A percentile compares a stretch with the other conserved stretches of the same genome.
phyloP scores from a whole-genome alignment of 2,797 vertebrate genomes.

The Leuciscus waleckii region DNA sequence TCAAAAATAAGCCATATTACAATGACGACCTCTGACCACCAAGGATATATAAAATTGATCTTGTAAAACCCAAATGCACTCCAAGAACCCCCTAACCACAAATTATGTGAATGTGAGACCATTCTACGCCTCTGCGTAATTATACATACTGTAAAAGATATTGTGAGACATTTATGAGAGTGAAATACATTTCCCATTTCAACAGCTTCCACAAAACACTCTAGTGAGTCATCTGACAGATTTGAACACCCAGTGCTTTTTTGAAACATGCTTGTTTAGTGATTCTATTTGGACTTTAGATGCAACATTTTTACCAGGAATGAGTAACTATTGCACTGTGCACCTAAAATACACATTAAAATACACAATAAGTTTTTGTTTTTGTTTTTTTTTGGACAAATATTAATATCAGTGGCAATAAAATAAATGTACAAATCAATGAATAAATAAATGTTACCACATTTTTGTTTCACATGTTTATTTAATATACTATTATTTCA shows the following conservation, averaged over 20 bases:
- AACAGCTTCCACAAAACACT: constrained; percentile 31
- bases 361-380: neutral
- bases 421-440: neutral
- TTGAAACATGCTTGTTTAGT: neutral
- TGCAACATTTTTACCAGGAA: neutral
- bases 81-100: constrained; percentile 1
- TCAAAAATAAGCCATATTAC: constrained; percentile 33
- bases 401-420: neutral
- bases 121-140: constrained; percentile 14
- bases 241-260: constrained; percentile 64
- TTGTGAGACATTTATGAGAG: constrained; percentile 48
- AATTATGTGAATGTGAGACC: constrained; percentile 35
- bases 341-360: neutral
- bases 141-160: constrained; percentile 53
- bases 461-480: neutral
- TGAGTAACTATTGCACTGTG: neutral
- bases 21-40: neutral
- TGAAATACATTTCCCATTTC: constrained; percentile 31
- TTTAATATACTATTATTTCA: neutral
- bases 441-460: neutral
- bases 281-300: neutral
- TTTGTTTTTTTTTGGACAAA: neutral
- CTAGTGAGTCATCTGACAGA: constrained; percentile 55
- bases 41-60: neutral
- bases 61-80: neutral